Conservation (phyloP, 2,113 vertebrate genomes). For the Upupa epops region DNA sequence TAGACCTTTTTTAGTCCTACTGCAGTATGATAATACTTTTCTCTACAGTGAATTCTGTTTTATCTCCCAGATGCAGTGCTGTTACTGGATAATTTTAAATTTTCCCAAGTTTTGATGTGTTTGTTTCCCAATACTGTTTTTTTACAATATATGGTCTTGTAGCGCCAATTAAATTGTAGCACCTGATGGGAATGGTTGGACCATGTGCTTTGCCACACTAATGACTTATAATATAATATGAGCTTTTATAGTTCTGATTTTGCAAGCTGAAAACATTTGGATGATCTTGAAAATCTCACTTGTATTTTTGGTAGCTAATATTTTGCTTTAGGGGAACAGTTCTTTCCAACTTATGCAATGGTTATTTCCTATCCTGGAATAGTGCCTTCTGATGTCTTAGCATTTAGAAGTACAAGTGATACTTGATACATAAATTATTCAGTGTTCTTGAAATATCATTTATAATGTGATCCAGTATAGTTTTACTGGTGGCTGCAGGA, state of each 20-base stretch:
- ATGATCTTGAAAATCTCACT: constrained; percentile 45
- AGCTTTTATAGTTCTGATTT: constrained; percentile 34
- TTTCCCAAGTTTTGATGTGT: background rate
- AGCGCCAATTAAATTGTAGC: background rate
- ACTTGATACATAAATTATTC: constrained; percentile 62
- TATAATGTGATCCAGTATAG: constrained; percentile 29
- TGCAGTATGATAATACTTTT: background rate
- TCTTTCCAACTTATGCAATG: constrained; percentile 44
- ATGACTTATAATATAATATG: background rate
- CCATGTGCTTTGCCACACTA: background rate
- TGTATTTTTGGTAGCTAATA: constrained; percentile 67
- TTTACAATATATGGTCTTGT: background rate
- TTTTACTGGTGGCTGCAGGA: background rate
- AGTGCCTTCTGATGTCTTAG: constrained; percentile 55
- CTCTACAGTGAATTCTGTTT: background rate
- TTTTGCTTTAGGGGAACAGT: constrained; percentile 49
- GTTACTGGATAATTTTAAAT: background rate
- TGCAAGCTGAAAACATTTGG: constrained; percentile 25
- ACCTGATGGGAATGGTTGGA: background rate
- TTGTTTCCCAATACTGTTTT: background rate
- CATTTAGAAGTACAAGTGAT: constrained; percentile 61
- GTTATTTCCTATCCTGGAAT: constrained; percentile 53
- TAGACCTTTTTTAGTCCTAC: background rate
- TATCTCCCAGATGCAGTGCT: background rate
- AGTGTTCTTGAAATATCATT: constrained; percentile 57